Evolutionary conservation across 2,113 vertebrate species (phyloP).

Genomic region (Amblyornis subalaris): DNA sequence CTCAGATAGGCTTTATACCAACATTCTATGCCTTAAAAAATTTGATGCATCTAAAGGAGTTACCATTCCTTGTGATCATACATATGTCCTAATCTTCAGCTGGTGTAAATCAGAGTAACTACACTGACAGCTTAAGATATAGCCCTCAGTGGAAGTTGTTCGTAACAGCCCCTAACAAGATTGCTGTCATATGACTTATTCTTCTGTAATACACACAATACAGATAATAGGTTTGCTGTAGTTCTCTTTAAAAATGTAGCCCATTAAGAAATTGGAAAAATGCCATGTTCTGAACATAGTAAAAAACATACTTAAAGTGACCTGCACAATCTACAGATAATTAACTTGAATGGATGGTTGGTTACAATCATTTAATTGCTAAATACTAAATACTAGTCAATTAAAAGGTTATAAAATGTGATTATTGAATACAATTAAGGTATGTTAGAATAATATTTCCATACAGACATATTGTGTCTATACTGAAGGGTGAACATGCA

Average conservation of each 20-base stretch:
- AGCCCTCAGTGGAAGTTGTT: neutral
- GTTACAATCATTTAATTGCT: neutral
- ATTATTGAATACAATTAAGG: neutral
- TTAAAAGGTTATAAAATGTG: constrained; percentile 21
- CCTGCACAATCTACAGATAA: neutral
- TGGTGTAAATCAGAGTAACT: neutral
- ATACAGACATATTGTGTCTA: neutral
- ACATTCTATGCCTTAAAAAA: constrained; percentile 3
- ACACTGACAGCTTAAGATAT: neutral
- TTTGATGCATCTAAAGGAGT: neutral
- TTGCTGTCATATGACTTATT: neutral
- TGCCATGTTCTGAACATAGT: neutral
- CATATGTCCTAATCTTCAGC: neutral
- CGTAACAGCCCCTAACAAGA: neutral
- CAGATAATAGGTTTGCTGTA: neutral
- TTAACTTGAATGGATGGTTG: neutral
- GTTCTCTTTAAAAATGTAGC: neutral
- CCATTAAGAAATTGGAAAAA: constrained; percentile 10
- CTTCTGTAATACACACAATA: neutral
- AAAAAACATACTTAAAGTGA: constrained; percentile 1
- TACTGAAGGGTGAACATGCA: neutral
- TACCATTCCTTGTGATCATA: neutral
- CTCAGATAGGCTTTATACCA: neutral
- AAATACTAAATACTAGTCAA: constrained; percentile 4
- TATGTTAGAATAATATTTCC: constrained; percentile 10